Evolutionary conservation across 2,888 invertebrate genomes (phyloP).

Genomic region (Doris montereyensis): DNA sequence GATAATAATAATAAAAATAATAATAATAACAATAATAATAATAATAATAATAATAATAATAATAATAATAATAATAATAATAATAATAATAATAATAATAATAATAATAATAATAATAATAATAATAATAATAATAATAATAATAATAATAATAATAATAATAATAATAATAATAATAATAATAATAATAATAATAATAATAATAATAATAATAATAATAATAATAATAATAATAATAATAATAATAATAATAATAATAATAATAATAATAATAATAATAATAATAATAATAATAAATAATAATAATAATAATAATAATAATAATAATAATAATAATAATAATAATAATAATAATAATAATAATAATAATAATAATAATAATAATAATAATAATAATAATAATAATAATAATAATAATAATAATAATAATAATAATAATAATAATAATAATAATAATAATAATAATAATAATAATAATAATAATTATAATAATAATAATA

Average conservation of each 20-base stretch:
- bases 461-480: not conserved
- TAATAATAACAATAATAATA: not conserved
- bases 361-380: not conserved
- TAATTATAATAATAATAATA: not conserved
- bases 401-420: not conserved
- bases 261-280: not conserved
- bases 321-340: not conserved
- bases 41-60: not conserved
- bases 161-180: not conserved
- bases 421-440: not conserved
- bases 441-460: not conserved
- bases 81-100: not conserved
- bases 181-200: not conserved
- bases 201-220: not conserved
- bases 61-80: not conserved
- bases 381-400: not conserved
- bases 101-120: not conserved
- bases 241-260: not conserved
- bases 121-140: not conserved
- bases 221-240: not conserved
- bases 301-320: not conserved
- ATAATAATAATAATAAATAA: not conserved
- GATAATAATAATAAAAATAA: not conserved
- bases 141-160: not conserved
- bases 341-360: not conserved